Evolutionary conservation across 1,140 invertebrate genomes (phyloP).

Genomic region (Trissolcus basalis): DNA sequence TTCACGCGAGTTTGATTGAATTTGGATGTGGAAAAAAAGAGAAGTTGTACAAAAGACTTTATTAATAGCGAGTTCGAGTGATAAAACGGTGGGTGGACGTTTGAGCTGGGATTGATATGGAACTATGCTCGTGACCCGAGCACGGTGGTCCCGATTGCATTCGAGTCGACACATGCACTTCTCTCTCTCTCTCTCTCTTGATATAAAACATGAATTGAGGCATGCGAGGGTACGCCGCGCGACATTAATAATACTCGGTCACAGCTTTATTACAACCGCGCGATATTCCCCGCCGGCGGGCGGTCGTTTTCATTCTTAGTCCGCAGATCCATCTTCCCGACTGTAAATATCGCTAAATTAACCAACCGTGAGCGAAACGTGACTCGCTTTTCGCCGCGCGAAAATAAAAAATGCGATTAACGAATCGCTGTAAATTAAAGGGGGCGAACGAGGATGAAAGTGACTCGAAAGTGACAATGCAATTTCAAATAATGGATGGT

Average conservation of each 20-base stretch:
- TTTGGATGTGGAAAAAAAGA: no score
- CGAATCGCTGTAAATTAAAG: slow-evolving; percentile 26
- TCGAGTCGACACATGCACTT: slow-evolving; percentile 32
- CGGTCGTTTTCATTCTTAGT: slow-evolving; percentile 19
- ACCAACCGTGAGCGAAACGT: slow-evolving; percentile 11
- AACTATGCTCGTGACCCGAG: slow-evolving; percentile 22
- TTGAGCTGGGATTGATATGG: slow-evolving; percentile 11
- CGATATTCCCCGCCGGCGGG: neutral
- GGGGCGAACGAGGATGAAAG: slow-evolving; percentile 3
- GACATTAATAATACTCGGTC: slow-evolving; percentile 41
- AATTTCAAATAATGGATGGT: slow-evolving; percentile 29
- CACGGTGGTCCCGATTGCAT: slow-evolving; percentile 27
- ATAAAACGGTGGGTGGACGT: slow-evolving; percentile 4
- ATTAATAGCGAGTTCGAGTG: neutral
- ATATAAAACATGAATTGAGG: slow-evolving; percentile 36
- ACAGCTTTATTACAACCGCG: slow-evolving; percentile 38
- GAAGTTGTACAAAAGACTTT: no score
- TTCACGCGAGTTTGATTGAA: no score
- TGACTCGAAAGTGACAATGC: slow-evolving; percentile 4
- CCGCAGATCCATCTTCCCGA: slow-evolving; percentile 11
- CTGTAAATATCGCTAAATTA: slow-evolving; percentile 30
- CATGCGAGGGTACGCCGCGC: slow-evolving; percentile 10
- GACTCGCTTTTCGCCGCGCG: slow-evolving; percentile 3
- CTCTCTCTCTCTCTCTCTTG: neutral
- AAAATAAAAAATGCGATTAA: slow-evolving; percentile 23